These are phyloP conservation scores for Vollenhovia emeryi DNA, from an alignment of 1,140 invertebrate genomes.

Conservation along the genomic window DNA sequence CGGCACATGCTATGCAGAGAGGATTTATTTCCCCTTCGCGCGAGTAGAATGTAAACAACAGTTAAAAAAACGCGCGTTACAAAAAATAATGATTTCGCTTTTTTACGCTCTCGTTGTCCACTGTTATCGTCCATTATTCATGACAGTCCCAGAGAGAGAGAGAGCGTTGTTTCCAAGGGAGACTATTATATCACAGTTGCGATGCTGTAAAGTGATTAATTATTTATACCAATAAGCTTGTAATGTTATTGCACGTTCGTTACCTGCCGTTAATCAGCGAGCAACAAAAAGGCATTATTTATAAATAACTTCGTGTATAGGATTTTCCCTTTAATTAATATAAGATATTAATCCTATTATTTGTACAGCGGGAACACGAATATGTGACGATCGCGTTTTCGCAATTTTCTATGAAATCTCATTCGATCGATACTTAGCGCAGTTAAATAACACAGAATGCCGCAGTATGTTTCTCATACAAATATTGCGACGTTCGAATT, in stretches of 20 bases:
- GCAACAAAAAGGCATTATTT: constrained; percentile 1
- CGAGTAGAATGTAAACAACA: not conserved
- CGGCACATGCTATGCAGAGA: not conserved
- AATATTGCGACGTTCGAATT: not conserved
- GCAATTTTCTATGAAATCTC: not conserved
- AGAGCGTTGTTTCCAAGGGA: not conserved
- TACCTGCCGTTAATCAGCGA: constrained; percentile 17
- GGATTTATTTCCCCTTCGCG: not conserved
- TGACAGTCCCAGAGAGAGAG: not conserved
- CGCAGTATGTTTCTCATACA: not conserved
- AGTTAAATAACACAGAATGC: not conserved
- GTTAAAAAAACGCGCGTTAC: not conserved
- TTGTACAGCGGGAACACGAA: not conserved
- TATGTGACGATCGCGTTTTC: not conserved
- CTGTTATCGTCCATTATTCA: not conserved
- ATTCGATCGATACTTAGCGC: not conserved
- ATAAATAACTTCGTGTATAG: constrained; percentile 4
- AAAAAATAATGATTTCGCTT: not conserved
- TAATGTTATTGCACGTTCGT: constrained; percentile 26
- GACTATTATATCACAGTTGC: not conserved
- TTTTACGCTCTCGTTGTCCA: not conserved
- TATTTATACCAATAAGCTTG: not conserved
- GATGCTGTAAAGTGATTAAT: constrained; percentile 43
- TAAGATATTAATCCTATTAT: constrained; percentile 43
- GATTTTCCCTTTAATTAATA: constrained; percentile 38